phyloP scores from a whole-genome alignment of 2,888 invertebrate genomes.

The Drosophila mimica region DNA sequence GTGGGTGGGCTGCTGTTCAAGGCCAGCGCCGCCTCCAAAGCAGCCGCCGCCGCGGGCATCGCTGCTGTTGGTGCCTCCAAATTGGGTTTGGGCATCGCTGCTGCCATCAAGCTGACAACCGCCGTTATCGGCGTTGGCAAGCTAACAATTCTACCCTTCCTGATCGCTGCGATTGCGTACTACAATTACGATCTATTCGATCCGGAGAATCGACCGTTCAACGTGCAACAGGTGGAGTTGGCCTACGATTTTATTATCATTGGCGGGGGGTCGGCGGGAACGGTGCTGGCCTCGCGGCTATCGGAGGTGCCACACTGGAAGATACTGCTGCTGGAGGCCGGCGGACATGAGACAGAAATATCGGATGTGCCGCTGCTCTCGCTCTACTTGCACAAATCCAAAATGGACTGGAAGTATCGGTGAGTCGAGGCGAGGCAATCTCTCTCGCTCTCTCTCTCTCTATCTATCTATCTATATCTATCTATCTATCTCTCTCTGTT shows the following conservation, averaged over 20 bases:
- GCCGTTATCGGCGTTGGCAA: slow-evolving; percentile 90
- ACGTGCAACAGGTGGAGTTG: slow-evolving; percentile 87
- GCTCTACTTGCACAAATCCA: slow-evolving; percentile 94
- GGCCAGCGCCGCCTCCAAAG: slow-evolving; percentile 83
- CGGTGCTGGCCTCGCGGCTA: slow-evolving; percentile 92
- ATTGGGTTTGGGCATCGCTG: slow-evolving; percentile 85
- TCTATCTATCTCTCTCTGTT: background rate
- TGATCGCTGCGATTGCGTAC: slow-evolving; percentile 91
- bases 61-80: slow-evolving; percentile 85
- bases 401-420: slow-evolving; percentile 96
- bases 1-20: slow-evolving; percentile 82
- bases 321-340: slow-evolving; percentile 92
- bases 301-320: slow-evolving; percentile 92
- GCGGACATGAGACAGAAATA: slow-evolving; percentile 94
- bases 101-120: slow-evolving; percentile 90
- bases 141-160: slow-evolving; percentile 90
- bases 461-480: background rate
- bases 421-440: slow-evolving; percentile 82
- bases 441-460: background rate
- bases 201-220: slow-evolving; percentile 92
- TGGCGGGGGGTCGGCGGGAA: slow-evolving; percentile 94
- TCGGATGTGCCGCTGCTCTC: slow-evolving; percentile 95
- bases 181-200: slow-evolving; percentile 94
- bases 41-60: slow-evolving; percentile 78
- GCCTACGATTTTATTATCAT: slow-evolving; percentile 94